Evolutionary conservation across 2,888 invertebrate species (phyloP).

Genomic region (Congeria kusceri): DNA sequence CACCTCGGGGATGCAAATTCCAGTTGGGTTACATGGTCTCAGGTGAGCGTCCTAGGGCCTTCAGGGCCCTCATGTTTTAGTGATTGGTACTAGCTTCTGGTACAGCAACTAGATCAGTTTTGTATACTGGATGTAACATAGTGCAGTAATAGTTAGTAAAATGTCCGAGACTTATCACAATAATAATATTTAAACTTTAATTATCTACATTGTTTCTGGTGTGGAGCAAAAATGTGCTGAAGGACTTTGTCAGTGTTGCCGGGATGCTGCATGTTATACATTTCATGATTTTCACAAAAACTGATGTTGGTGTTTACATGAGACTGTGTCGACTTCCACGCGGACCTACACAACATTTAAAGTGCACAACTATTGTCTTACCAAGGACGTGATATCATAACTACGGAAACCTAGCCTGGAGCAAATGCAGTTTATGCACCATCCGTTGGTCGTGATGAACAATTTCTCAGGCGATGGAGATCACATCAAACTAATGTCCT

Average conservation of each 20-base stretch:
- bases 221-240: conserved; percentile 95
- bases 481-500: conserved; percentile 91
- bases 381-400: conserved; percentile 93
- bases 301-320: conserved; percentile 91
- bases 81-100: too few species aligned
- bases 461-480: conserved; percentile 93
- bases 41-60: too few species aligned
- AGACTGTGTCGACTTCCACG: conserved; percentile 94
- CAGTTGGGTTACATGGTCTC: too few species aligned
- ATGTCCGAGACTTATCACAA: too few species aligned
- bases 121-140: too few species aligned
- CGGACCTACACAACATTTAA: conserved; percentile 96
- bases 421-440: conserved; percentile 91
- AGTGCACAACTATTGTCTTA: conserved; percentile 91
- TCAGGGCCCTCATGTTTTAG: too few species aligned
- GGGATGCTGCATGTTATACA: conserved; percentile 97
- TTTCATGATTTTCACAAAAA: conserved; percentile 95
- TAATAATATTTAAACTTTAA: too few species aligned
- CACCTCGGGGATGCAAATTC: too few species aligned
- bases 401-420: conserved; percentile 90
- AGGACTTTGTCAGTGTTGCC: conserved; percentile 97
- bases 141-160: too few species aligned
- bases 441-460: conserved; percentile 93
- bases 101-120: too few species aligned
- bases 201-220: conserved; percentile 88